Percentiles rank a stretch among this genome's conserved stretches.
Evolutionary conservation across 2,797 vertebrate genomes (phyloP).

Genomic region (Triplophysa bombifrons): DNA sequence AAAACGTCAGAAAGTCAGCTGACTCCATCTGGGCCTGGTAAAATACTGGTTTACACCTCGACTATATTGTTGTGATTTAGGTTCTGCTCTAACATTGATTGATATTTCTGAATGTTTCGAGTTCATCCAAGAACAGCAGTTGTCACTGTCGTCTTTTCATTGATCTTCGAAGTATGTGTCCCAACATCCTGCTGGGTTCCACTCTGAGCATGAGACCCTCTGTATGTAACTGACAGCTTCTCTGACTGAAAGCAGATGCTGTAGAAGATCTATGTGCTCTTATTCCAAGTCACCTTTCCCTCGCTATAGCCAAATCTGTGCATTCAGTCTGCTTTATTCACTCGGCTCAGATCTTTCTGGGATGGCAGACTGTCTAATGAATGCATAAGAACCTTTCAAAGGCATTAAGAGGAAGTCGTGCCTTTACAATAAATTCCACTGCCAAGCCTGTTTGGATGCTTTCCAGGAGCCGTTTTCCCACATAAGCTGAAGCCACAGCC

Average conservation of each 20-base stretch:
- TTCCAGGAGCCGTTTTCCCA: slow-evolving; percentile 55
- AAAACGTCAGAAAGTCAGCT: not conserved
- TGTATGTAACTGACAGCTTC: slow-evolving; percentile 43
- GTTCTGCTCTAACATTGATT: not conserved
- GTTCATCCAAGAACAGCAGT: slow-evolving; percentile 16
- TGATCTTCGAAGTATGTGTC: slow-evolving; percentile 24
- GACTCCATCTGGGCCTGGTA: not conserved
- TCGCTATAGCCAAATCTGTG: slow-evolving; percentile 39
- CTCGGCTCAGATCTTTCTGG: slow-evolving; percentile 52
- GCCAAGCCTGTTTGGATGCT: slow-evolving; percentile 55
- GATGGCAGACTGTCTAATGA: slow-evolving; percentile 54
- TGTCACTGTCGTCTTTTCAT: slow-evolving; percentile 35
- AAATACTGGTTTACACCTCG: not conserved
- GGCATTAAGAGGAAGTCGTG: slow-evolving; percentile 50
- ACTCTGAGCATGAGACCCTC: slow-evolving; percentile 36
- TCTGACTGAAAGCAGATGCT: slow-evolving; percentile 51
- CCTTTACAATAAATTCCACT: slow-evolving; percentile 52
- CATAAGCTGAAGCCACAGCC: slow-evolving; percentile 47
- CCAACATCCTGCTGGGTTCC: slow-evolving; percentile 32
- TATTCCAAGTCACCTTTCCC: slow-evolving; percentile 45
- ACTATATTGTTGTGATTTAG: not conserved
- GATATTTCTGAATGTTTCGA: slow-evolving; percentile 32
- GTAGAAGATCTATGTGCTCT: slow-evolving; percentile 41
- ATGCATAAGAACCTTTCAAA: slow-evolving; percentile 55
- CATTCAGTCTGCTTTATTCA: slow-evolving; percentile 46